phyloP scores from a whole-genome alignment of 1,140 invertebrate genomes.

The Drosophila burlai region DNA sequence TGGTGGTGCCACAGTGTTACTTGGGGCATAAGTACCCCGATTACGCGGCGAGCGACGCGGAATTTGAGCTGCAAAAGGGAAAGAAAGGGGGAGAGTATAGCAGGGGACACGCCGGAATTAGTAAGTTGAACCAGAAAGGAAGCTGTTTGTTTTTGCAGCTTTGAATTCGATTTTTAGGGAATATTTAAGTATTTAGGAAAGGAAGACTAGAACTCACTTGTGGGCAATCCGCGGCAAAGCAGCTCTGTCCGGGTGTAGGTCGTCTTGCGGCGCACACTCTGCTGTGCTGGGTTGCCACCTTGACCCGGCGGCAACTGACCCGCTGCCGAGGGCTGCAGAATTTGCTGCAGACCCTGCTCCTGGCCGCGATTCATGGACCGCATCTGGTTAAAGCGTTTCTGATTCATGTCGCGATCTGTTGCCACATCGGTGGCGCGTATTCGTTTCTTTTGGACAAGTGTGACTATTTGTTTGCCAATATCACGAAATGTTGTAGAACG shows the following conservation, averaged over 20 bases:
- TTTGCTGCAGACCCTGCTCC: constrained; percentile 42
- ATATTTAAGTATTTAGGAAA: not conserved
- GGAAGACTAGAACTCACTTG: constrained; percentile 14
- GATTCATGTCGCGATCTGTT: constrained; percentile 32
- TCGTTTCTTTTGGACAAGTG: no score
- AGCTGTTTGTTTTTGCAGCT: not conserved
- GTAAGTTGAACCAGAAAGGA: not conserved
- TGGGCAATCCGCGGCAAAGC: constrained; percentile 19
- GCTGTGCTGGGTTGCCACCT: not conserved
- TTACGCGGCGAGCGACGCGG: constrained; percentile 2
- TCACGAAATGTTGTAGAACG: not conserved
- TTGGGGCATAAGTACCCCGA: not conserved
- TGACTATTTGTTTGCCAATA: not conserved
- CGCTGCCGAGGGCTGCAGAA: not conserved
- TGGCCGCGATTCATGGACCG: constrained; percentile 24
- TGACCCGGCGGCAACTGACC: not conserved
- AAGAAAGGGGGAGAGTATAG: not conserved
- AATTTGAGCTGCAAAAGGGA: constrained; percentile 1
- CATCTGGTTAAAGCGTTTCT: constrained; percentile 29
- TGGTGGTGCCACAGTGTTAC: not conserved
- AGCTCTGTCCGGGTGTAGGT: constrained; percentile 49
- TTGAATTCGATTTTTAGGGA: no score
- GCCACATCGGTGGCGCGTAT: not conserved
- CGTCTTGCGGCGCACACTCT: constrained; percentile 35
- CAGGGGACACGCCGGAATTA: not conserved